These are phyloP conservation scores for Hyperopisus bebe DNA, from an alignment of 2,113 vertebrate species.

Conservation along the genomic window DNA sequence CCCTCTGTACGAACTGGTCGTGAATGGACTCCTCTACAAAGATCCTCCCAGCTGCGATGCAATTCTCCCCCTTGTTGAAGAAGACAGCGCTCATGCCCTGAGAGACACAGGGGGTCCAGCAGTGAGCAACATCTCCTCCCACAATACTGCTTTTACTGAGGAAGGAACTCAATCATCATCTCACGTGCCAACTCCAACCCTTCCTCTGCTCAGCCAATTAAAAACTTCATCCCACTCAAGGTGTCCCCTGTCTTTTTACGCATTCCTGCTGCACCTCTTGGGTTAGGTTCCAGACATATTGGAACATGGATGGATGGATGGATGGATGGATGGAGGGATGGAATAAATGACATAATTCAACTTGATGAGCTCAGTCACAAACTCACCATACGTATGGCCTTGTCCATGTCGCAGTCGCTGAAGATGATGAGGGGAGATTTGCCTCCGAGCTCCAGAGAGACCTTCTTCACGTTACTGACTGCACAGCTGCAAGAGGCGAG, in stretches of 20 bases:
- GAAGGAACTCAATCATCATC: neutral
- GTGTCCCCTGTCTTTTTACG: neutral
- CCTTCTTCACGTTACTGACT: constrained; percentile 77
- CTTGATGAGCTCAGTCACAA: neutral
- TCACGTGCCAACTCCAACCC: neutral
- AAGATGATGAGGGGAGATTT: constrained; percentile 85
- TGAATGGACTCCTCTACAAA: constrained; percentile 76
- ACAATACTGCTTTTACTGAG: neutral
- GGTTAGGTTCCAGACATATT: neutral
- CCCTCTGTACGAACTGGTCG: constrained; percentile 68
- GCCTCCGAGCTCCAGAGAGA: constrained; percentile 80
- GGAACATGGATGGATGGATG: neutral
- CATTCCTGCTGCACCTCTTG: neutral
- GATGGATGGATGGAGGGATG: neutral
- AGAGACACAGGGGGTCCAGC: constrained; percentile 3
- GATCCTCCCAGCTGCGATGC: constrained; percentile 75
- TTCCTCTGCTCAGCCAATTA: neutral
- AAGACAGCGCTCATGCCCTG: constrained; percentile 82
- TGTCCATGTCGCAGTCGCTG: constrained; percentile 77
- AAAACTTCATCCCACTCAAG: neutral
- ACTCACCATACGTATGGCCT: constrained; percentile 75
- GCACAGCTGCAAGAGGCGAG: constrained; percentile 62
- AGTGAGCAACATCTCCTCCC: neutral
- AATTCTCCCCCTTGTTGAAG: constrained; percentile 87
- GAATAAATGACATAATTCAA: neutral